Conservation (phyloP, 1,140 invertebrate species). For the Chionoecetes opilio region DNA sequence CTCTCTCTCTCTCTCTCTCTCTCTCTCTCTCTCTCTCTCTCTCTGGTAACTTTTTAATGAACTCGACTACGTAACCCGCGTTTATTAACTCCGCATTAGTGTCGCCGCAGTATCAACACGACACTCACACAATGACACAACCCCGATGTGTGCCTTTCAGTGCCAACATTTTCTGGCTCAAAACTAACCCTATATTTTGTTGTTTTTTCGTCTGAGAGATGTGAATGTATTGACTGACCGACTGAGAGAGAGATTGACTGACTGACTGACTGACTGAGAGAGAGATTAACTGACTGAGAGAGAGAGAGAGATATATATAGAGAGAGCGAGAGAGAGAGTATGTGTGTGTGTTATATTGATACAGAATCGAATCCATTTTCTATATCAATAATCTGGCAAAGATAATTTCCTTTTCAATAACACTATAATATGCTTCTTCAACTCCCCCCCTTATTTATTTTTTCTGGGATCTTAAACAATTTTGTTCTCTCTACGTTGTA, state of each 20-base stretch:
- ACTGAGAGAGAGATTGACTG: background rate
- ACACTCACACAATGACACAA: background rate
- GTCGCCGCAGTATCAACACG: too few species aligned
- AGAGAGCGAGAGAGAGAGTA: conserved; percentile 35
- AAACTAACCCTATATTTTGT: background rate
- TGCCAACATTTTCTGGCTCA: background rate
- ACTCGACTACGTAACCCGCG: background rate
- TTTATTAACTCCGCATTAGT: background rate
- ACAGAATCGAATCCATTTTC: background rate
- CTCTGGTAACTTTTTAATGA: background rate
- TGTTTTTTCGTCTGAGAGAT: too few species aligned
- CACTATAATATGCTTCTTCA: too few species aligned
- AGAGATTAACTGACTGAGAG: too few species aligned
- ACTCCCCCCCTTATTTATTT: too few species aligned
- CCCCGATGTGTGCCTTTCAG: background rate
- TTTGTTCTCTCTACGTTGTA: too few species aligned
- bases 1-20: conserved; percentile 14
- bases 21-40: conserved; percentile 15
- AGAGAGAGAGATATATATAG: conserved; percentile 48
- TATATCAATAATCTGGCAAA: background rate
- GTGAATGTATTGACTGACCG: background rate
- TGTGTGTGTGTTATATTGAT: background rate
- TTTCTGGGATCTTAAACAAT: too few species aligned
- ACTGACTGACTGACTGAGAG: too few species aligned
- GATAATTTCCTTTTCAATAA: too few species aligned